Percentiles rank a stretch among this genome's conserved stretches.
These are phyloP conservation scores for Chlorospingus flavigularis DNA, from an alignment of 2,797 vertebrate genomes.

Conservation along the genomic window DNA sequence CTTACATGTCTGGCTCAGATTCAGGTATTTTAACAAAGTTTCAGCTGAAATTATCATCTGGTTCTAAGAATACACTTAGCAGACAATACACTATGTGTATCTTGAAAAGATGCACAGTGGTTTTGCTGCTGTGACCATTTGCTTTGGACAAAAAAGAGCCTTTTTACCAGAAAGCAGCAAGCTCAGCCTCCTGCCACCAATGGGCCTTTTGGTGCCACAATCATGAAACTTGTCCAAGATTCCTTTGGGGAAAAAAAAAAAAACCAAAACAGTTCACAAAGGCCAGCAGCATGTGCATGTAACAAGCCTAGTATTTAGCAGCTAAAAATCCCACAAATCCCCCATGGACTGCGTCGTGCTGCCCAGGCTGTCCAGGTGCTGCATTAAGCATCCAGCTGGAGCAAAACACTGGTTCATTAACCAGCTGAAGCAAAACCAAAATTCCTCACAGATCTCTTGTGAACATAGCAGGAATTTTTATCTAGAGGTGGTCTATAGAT, in stretches of 20 bases:
- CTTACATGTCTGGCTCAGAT: not conserved
- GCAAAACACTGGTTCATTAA: not conserved
- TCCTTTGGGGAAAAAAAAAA: not conserved
- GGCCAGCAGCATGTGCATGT: not conserved
- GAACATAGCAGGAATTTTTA: not conserved
- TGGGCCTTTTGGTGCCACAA: not conserved
- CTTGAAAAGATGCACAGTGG: not conserved
- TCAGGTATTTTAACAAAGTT: not conserved
- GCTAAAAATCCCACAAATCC: not conserved
- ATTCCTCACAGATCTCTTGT: not conserved
- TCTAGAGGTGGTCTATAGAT: not conserved
- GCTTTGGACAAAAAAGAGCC: not conserved
- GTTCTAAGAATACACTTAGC: not conserved
- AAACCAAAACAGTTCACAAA: not conserved
- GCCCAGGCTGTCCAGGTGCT: not conserved
- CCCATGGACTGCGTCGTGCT: rapidly evolving
- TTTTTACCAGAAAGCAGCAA: not conserved
- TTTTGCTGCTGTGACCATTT: not conserved
- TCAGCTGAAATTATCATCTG: not conserved
- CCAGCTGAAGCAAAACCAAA: not conserved
- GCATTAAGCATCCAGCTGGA: not conserved
- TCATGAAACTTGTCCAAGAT: not conserved
- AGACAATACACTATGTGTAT: not conserved
- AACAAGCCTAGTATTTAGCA: not conserved
- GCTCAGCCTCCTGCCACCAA: not conserved